Base-by-base conservation (phyloP, 2,113 vertebrate genomes). In the Danio rerio region DNA sequence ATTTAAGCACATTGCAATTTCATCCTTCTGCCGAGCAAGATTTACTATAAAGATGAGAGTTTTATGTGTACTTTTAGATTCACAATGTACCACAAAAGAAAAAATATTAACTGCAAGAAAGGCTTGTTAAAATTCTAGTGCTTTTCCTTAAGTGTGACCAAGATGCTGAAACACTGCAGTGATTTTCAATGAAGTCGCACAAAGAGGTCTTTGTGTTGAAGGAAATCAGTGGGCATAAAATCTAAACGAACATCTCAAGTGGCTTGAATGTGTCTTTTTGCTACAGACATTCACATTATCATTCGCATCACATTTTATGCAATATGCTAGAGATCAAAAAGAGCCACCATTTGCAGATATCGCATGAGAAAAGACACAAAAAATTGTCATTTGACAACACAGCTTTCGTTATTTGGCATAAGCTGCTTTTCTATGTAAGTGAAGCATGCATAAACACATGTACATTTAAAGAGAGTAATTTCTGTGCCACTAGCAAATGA, bases 121-220 rank as follows among this genome's bases (percentile, higher is more conserved):
- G 31, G 63, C 50, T 56, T 74, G 52, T 11, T 2, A 21, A 89
- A 83, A 70, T 81, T 83, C 81, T 78, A 81, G 76, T 83, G 83
- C 87, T 65, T 20, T 31, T 42, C 61, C 7, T 77, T 84, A 65
- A 52, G 83, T 83, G 74, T 53, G 53, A n/a, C 83, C 63, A 82
- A 86, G 58, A 59, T 80, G 70, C 81, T 69, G 81, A 71, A 87
- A 86, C 78, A 82, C 84, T 78, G 72, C 76, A 75, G 77, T 78
- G 85, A 58, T 84, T 90, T 86, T 86, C 55, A 88, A 90, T 87
- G 72, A 89, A 87, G 85, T 70, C 15, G 69, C 21, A 89, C 83
- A 92, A 91, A 87, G 76, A 73, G 9, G 80, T 78, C 71, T 87
- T 78, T 84, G 18, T 91, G 82, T 18, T 65, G 74, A 55, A 72